Base-by-base conservation (phyloP, 2,797 vertebrate genomes). In the Ptychadena robeensis region DNA sequence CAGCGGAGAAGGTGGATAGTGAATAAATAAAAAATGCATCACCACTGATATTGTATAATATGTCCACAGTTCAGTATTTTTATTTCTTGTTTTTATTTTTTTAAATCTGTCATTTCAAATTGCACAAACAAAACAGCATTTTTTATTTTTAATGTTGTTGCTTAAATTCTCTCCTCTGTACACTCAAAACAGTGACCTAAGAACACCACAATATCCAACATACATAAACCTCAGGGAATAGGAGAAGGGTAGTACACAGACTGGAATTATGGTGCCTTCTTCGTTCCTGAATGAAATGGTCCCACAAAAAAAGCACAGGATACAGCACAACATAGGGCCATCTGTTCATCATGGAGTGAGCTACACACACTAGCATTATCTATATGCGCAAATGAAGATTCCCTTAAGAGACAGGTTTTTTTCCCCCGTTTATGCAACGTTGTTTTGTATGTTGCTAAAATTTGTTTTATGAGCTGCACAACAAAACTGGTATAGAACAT, bases 161-260 rank as follows among this genome's bases (percentile, higher is more conserved):
- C 78, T 85, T 85, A 94, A 94, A 94, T 93, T 95, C 88, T 95
- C 91, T 94, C 93, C 95, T 96, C 96, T 97, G 96, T 98, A 98
- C 97, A 98, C 96, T 93, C 92, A 89, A 90, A 91, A 94, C 89
- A 94, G 95, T 97, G 96, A 98, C 96, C 95, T 92, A 96, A 95
- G 78, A 97, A 98, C 96, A 96, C 92, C 96, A 98, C 96, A 95
- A 98, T 96, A 98, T 93, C 97, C 96, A 97, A 96, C 96, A 96
- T 95, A 97, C 96, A 96, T 93, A 93, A 96, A 96, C 96, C 96
- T 96, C 93, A 93, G 94, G 95, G 93, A 87, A 86, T 91, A 90
- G 91, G 88, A 82, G 91, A 92, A 96, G 96, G 95, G 96, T 59
- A 95, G 96, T 94, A 96, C 95, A 93, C 92, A 90, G 89, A 90